phyloP scores from a whole-genome alignment of 2,797 vertebrate species.

The Sebastes iracundus region DNA sequence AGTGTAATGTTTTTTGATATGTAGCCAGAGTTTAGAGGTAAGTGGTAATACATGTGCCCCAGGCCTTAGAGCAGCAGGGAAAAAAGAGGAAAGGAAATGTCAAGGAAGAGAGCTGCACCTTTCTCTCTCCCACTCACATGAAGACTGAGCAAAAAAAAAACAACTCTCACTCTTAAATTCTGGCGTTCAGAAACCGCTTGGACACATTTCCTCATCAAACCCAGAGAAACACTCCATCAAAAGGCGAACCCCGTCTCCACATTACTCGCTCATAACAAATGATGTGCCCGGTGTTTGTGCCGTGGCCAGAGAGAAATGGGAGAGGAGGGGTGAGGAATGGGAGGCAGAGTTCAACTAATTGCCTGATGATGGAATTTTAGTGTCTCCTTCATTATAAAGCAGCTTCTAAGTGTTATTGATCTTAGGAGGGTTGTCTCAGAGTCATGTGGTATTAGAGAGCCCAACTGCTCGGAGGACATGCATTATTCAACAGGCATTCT shows the following conservation, averaged over 20 bases:
- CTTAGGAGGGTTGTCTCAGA: slow-evolving; percentile 83
- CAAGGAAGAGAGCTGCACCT: slow-evolving; percentile 9
- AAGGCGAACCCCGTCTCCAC: slow-evolving; percentile 26
- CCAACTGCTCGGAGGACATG: slow-evolving; percentile 85
- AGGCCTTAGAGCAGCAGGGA: slow-evolving; percentile 14
- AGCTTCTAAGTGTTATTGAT: slow-evolving; percentile 96
- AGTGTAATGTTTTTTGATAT: slow-evolving; percentile 28
- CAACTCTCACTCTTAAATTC: slow-evolving; percentile 11
- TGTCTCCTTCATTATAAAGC: slow-evolving; percentile 86
- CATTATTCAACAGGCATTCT: slow-evolving; percentile 89
- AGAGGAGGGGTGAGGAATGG: slow-evolving; percentile 51
- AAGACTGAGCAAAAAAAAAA: neutral
- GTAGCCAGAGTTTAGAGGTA: slow-evolving; percentile 2
- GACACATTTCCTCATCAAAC: slow-evolving; percentile 64
- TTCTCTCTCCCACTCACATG: neutral
- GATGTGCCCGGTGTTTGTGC: slow-evolving; percentile 24
- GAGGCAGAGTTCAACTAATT: slow-evolving; percentile 78
- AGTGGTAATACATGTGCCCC: slow-evolving; percentile 17
- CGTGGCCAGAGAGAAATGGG: slow-evolving; percentile 26
- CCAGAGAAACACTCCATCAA: slow-evolving; percentile 58
- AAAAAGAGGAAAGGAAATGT: slow-evolving; percentile 24
- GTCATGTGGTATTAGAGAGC: slow-evolving; percentile 87
- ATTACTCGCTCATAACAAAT: slow-evolving; percentile 57
- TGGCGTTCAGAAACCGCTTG: slow-evolving; percentile 33
- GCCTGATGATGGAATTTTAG: slow-evolving; percentile 84